Evolutionary conservation across 2,113 vertebrate genomes (phyloP).

Genomic region (Rhegmatorhina hoffmannsi): DNA sequence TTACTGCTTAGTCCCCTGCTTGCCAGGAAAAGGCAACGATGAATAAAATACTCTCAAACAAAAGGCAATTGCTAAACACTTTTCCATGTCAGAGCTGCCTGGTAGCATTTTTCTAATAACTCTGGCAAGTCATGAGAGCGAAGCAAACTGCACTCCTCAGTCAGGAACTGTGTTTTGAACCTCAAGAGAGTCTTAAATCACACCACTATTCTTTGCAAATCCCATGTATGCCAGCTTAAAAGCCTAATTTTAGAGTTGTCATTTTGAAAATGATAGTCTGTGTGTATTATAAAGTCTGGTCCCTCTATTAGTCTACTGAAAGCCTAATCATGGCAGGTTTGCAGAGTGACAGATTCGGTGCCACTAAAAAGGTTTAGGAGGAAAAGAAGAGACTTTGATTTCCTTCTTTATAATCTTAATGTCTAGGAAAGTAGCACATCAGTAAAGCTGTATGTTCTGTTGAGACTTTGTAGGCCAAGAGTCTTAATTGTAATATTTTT

Average conservation of each 20-base stretch:
- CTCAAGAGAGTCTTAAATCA: neutral
- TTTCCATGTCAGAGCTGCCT: neutral
- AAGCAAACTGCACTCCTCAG: neutral
- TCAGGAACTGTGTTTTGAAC: neutral
- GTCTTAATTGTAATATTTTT: neutral
- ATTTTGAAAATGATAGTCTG: neutral
- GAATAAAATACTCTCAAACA: neutral
- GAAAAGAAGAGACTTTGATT: neutral
- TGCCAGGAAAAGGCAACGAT: neutral
- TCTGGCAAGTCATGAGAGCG: neutral
- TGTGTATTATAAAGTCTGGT: neutral
- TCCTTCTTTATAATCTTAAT: neutral
- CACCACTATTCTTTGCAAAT: constrained; percentile 4
- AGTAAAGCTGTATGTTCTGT: neutral
- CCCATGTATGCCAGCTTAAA: neutral
- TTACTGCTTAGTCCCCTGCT: neutral
- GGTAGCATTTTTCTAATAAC: neutral
- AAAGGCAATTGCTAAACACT: neutral
- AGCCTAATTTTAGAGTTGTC: neutral
- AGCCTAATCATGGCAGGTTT: neutral
- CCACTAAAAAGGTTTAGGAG: neutral
- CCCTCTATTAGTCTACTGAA: neutral
- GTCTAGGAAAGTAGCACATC: neutral
- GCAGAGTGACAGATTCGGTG: neutral
- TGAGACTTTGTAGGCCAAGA: neutral